Conservation (phyloP, 2,888 invertebrate species). For the Chymomyza procnemis region DNA sequence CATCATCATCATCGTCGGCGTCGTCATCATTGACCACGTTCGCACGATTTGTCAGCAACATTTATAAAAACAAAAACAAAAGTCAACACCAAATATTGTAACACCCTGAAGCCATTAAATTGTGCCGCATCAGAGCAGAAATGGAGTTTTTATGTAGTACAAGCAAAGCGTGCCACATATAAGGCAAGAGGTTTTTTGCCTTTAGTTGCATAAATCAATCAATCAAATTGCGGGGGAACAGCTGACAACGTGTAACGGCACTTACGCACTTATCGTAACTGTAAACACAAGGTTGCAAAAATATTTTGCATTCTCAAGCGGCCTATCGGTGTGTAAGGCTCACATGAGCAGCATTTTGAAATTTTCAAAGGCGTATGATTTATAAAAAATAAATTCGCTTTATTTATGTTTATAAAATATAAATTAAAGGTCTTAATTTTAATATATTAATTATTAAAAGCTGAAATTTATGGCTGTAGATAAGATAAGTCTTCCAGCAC, state of each 20-base stretch:
- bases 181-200: conserved; percentile 6
- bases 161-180: not conserved
- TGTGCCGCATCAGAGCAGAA: conserved; percentile 34
- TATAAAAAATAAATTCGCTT: not conserved
- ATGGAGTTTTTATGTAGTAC: conserved; percentile 66
- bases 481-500: not conserved
- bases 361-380: conserved; percentile 23
- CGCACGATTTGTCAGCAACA: conserved; percentile 64
- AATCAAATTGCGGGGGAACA: conserved; percentile 29
- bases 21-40: conserved; percentile 31
- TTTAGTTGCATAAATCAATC: conserved; percentile 46
- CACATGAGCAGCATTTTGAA: conserved; percentile 2
- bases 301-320: not conserved
- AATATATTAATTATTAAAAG: conserved; percentile 12
- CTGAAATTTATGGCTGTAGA: conserved; percentile 10
- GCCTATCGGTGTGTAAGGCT: not conserved
- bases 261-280: not conserved
- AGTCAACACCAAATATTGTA: conserved; percentile 9
- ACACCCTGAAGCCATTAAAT: conserved; percentile 51
- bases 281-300: not conserved
- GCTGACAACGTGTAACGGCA: not conserved
- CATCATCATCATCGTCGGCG: not conserved
- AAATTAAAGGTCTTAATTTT: not conserved
- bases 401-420: not conserved
- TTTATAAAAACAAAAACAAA: not conserved